Conservation (phyloP, 2,797 vertebrate genomes). For the Siniperca obscura region DNA sequence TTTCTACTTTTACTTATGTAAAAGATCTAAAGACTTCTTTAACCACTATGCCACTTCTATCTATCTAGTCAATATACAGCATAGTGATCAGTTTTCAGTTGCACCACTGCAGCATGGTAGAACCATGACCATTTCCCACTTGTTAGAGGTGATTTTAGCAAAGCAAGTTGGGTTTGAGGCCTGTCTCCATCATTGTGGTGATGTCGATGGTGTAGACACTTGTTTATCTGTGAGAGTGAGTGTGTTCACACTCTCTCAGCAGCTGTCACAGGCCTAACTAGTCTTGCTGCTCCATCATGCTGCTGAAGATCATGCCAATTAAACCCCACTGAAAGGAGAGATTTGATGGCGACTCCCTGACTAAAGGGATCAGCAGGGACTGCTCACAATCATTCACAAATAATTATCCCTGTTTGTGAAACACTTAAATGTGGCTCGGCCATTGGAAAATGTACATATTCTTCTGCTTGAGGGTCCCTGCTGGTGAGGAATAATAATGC, state of each 20-base stretch:
- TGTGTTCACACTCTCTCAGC: slow-evolving; percentile 33
- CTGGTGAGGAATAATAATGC: slow-evolving; percentile 50
- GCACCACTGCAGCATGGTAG: slow-evolving; percentile 30
- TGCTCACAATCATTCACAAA: slow-evolving; percentile 41
- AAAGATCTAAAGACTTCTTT: too few species aligned
- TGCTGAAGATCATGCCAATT: slow-evolving; percentile 67
- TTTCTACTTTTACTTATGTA: too few species aligned
- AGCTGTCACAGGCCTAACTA: slow-evolving; percentile 30
- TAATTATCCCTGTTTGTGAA: slow-evolving; percentile 57
- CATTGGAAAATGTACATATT: slow-evolving; percentile 63
- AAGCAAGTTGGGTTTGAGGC: background rate
- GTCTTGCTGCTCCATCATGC: slow-evolving; percentile 10
- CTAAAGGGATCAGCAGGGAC: slow-evolving; percentile 25
- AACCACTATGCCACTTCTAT: too few species aligned
- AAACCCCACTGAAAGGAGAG: slow-evolving; percentile 58
- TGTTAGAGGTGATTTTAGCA: slow-evolving; percentile 59
- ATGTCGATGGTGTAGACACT: background rate
- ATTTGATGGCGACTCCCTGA: background rate
- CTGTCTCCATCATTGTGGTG: background rate
- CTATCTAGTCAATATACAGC: too few species aligned
- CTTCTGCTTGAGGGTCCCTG: slow-evolving; percentile 48
- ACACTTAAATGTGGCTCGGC: slow-evolving; percentile 41
- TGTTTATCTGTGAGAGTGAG: background rate
- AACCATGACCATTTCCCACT: slow-evolving; percentile 18
- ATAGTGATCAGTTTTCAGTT: too few species aligned